Base-by-base conservation (phyloP, 1,140 invertebrate genomes). In the Drosophila triauraria region DNA sequence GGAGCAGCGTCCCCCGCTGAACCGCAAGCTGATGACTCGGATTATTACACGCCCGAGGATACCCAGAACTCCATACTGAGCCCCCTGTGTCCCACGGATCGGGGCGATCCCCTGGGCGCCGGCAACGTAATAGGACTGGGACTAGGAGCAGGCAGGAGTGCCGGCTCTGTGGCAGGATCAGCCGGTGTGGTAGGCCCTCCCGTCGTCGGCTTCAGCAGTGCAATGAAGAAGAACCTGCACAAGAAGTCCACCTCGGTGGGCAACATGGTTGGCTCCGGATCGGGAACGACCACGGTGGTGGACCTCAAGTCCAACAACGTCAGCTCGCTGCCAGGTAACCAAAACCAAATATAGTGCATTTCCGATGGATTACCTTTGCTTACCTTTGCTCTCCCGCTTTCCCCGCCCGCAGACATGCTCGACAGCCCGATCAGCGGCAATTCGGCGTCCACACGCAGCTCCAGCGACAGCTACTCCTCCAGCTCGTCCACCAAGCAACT, bases 21-120 rank as follows among this genome's bases (percentile, higher is more conserved):
- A 17, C 54, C 78, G 2, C 50, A 64, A 43, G 94, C 94, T 53
- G 95, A 96, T 40, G 95, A 96, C 91, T 96, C 95, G 8, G 95
- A 96, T 91, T 96, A 96, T 93, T 96, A 95, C 92, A 96, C 95
- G 4, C 95, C 95, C 1, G 95, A 96, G 86, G 95, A 96, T 91
- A 94, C 95, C 42, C 93, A 94, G 62, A 95, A 95, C 51, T 94
- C 94, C 54, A 95, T 95, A 82, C 93, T 95, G 71, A 94, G 94
- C 65, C 93, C 94, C 30, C 92, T 94, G 44, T 93, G 92, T 44
- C 83, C 93, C n/a, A 72, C 91, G 27, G 75, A 82, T 72, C 91
- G 77, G 42, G 77, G 87, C 0, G 91, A 92, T 77, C 76, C 79
- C 1, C 40, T 90, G 32, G 78, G 78, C 15, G 70, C 63, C 20